Evolutionary conservation across 2,113 vertebrate genomes (phyloP).

Genomic region (Murina feae): DNA sequence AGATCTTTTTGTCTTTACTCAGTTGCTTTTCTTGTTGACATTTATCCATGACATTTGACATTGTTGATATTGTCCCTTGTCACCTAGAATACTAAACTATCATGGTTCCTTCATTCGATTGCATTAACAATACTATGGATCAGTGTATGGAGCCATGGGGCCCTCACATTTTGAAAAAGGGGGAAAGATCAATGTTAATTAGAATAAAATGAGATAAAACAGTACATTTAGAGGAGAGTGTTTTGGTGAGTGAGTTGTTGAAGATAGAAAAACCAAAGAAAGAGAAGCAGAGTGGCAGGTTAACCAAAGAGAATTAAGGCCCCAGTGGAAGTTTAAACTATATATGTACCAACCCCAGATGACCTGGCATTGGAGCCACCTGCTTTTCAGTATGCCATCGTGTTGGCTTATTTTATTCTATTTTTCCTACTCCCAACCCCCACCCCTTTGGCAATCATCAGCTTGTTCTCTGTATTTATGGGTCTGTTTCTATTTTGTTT

Average conservation of each 20-base stretch:
- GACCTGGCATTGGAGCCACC: background rate
- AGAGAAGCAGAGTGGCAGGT: background rate
- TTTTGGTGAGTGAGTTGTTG: constrained; percentile 21
- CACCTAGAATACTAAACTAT: background rate
- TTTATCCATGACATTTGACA: constrained; percentile 39
- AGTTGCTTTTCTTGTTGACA: constrained; percentile 20
- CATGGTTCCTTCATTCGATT: background rate
- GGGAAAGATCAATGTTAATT: background rate
- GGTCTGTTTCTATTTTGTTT: background rate
- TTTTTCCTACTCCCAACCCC: background rate
- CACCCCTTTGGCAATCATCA: background rate
- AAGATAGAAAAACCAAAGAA: background rate
- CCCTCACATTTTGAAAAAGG: constrained; percentile 4
- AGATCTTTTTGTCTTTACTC: constrained; percentile 15
- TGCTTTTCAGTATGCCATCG: background rate
- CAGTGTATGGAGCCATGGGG: background rate
- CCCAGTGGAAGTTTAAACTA: background rate
- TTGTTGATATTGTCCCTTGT: background rate
- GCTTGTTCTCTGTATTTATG: background rate
- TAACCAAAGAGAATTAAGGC: background rate
- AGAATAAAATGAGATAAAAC: constrained; percentile 24
- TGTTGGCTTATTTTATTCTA: background rate
- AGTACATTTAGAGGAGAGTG: background rate
- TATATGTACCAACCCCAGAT: background rate
- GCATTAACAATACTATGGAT: background rate